Conservation (phyloP, 1,140 invertebrate genomes). For the Drosophila funebris region DNA sequence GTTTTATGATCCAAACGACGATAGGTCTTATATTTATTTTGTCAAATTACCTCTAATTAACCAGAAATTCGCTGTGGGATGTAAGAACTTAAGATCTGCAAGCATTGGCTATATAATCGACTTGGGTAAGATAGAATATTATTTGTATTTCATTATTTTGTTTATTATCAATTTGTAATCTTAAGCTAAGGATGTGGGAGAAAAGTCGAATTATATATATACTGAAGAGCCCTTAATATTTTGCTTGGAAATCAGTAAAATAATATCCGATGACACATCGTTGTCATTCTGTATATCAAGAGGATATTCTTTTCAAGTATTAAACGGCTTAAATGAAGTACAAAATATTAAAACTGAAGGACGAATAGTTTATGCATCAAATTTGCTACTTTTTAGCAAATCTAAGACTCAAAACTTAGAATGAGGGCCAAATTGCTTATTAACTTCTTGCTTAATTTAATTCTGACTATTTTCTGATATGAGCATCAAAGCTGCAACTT, state of each 20-base stretch:
- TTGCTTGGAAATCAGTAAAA: constrained; percentile 14
- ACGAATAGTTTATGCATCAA: neutral
- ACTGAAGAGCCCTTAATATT: constrained; percentile 5
- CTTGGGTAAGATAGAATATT: constrained; percentile 6
- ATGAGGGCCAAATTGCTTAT: too few relatives aligned
- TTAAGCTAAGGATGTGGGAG: constrained; percentile 17
- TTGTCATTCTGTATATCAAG: constrained; percentile 16
- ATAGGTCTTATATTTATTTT: constrained; percentile 1
- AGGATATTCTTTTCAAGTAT: constrained; percentile 20
- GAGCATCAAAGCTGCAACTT: neutral
- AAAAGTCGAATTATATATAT: neutral
- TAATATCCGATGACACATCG: constrained; percentile 12
- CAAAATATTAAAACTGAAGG: neutral
- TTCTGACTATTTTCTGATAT: neutral
- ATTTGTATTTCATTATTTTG: neutral
- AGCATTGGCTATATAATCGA: constrained; percentile 5
- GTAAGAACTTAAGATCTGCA: constrained; percentile 3
- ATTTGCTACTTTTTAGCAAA: neutral
- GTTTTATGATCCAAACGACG: constrained; percentile 4
- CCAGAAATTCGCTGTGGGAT: constrained; percentile 16
- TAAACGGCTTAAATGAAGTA: neutral
- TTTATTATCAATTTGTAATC: neutral
- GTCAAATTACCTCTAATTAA: constrained; percentile 14
- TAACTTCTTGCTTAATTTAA: neutral
- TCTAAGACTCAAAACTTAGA: neutral